phyloP scores from a whole-genome alignment of 2,113 vertebrate species.

The Prolemur simus region DNA sequence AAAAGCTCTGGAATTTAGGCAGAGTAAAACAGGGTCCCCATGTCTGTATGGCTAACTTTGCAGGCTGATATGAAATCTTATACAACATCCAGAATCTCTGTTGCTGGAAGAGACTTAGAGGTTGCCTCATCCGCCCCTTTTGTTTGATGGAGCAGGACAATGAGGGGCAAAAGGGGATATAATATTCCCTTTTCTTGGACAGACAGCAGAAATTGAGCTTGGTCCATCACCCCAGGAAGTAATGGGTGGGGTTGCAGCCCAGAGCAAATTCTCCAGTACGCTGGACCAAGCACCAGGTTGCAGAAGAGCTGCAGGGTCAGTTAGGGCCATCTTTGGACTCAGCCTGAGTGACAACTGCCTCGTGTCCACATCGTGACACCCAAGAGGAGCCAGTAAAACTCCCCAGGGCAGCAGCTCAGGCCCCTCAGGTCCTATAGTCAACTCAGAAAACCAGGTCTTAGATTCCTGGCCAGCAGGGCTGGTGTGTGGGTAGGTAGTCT shows the following conservation, averaged over 20 bases:
- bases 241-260: neutral
- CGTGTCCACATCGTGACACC: neutral
- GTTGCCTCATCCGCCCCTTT: neutral
- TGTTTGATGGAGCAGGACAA: neutral
- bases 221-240: neutral
- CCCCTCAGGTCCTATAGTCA: neutral
- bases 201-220: neutral
- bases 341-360: neutral
- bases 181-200: neutral
- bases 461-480: neutral
- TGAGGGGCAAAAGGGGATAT: rapidly evolving
- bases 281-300: neutral
- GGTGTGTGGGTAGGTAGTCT: neutral
- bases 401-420: neutral
- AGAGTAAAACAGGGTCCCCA: neutral
- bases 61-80: neutral
- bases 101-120: neutral
- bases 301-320: conserved; percentile 30
- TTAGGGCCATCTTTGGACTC: neutral
- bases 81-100: neutral
- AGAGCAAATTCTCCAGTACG: neutral
- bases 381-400: neutral
- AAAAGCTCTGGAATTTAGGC: neutral
- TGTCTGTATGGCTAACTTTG: neutral
- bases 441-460: neutral